Percentiles rank a stretch among this genome's conserved stretches.
Conservation (phyloP, 1,140 invertebrate genomes). For the Sogatella furcifera region DNA sequence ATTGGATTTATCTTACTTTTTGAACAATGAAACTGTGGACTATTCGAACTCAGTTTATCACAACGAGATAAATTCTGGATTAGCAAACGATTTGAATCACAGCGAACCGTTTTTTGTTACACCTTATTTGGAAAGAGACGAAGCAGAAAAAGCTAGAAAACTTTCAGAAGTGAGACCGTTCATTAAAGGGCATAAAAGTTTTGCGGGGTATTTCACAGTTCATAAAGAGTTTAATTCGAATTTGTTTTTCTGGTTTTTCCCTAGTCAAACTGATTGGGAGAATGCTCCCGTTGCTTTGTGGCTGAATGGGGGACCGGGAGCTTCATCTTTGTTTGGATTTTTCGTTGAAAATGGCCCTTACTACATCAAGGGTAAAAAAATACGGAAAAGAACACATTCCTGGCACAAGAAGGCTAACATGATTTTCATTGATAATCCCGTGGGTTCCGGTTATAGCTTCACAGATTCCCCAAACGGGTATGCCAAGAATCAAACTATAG, state of each 20-base stretch:
- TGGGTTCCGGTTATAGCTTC: slow-evolving; percentile 45
- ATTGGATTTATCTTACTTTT: not conserved
- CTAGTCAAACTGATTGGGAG: slow-evolving; percentile 35
- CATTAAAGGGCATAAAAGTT: slow-evolving; percentile 20
- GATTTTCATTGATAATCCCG: slow-evolving; percentile 66
- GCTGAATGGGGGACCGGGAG: slow-evolving; percentile 66
- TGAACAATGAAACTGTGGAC: too few relatives aligned
- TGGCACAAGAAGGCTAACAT: slow-evolving; percentile 17
- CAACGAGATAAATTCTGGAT: too few relatives aligned
- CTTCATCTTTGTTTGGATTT: slow-evolving; percentile 53
- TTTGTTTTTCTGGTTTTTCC: slow-evolving; percentile 71
- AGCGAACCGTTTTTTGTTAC: slow-evolving; percentile 15
- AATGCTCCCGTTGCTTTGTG: slow-evolving; percentile 54
- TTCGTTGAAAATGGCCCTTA: slow-evolving; percentile 48
- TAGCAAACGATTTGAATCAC: not conserved
- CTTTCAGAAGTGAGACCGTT: slow-evolving; percentile 13
- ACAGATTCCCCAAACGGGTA: slow-evolving; percentile 52
- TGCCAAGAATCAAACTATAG: slow-evolving; percentile 49
- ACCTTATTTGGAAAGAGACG: slow-evolving; percentile 13
- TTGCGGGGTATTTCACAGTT: slow-evolving; percentile 63
- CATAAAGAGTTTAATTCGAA: slow-evolving; percentile 41
- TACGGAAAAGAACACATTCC: slow-evolving; percentile 6
- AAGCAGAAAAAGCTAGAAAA: slow-evolving; percentile 8
- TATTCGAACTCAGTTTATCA: too few relatives aligned
- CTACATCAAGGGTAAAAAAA: not conserved